Base-by-base conservation (phyloP, 1,140 invertebrate genomes). In the Latrodectus geometricus region DNA sequence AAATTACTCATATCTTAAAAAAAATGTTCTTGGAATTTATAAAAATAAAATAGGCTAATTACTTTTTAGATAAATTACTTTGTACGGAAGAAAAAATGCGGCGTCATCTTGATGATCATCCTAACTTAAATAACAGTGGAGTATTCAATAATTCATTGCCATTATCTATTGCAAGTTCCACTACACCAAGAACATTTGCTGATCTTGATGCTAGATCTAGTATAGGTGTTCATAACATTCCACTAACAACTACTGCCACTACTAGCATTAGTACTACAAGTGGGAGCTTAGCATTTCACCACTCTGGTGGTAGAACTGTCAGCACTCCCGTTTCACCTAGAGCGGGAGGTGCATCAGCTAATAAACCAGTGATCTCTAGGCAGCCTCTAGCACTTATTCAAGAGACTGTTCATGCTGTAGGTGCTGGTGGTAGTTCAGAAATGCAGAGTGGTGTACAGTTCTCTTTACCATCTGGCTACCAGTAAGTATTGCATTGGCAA, bases 1-100 rank as follows among this genome's bases (percentile, higher is more conserved):
- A 69, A 69, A 21, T 15, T 69, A 21, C 21, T 69, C 20, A 7
- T 23, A 9, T 69, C 1, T 69, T 15, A 9, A 11, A n/a, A 21
- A 69, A 15, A 2, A 7, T n/a, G 0, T 69, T 11, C 20, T 20
- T 69, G 35, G 1, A 35, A 35, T 69, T 69, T 69, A 11, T 69
- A 8, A 69, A 11, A n/a, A 20, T 69, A 11, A 11, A 3, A 21
- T 2, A 17, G 35, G 5, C 35, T 35, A 35, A 35, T 35, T 35
- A 65, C 17, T 15, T 21, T 70, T n/a, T n/a, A 86, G 85, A 68
- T 86, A 9, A 74, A 80, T 66, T 83, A 74, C 56, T 74, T 79
- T 74, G 76, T 80, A 49, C 85, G 85, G 7, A 86, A 86, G 85
- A 86, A 86, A 86, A 79, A 80, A 86, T 79, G 77, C 76, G 77